phyloP scores from a whole-genome alignment of 2,888 invertebrate species.

The Priocnemis perturbator region DNA sequence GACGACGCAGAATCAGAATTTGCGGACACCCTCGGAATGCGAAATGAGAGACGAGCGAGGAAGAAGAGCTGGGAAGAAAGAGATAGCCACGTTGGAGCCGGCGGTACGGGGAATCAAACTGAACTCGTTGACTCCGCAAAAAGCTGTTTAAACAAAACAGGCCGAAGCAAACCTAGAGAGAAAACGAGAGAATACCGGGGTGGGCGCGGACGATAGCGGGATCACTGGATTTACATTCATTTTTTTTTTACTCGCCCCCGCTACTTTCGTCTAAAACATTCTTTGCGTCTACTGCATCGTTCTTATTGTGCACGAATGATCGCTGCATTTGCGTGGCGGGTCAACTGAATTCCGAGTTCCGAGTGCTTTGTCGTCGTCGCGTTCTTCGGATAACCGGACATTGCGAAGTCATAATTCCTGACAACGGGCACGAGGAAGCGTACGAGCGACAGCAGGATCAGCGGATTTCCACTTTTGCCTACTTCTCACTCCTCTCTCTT shows the following conservation, averaged over 20 bases:
- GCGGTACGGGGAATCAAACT: background rate
- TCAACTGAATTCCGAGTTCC: no score
- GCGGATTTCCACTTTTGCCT: background rate
- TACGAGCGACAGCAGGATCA: background rate
- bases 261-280: background rate
- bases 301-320: no score
- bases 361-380: no score
- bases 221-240: conserved; percentile 5
- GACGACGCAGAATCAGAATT: conserved; percentile 44
- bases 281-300: no score
- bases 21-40: conserved; percentile 48
- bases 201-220: background rate
- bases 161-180: conserved; percentile 13
- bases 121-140: conserved; percentile 27
- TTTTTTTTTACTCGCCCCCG: background rate
- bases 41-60: conserved; percentile 30
- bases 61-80: conserved; percentile 2
- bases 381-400: no score
- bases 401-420: no score
- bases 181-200: conserved; percentile 20
- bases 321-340: no score
- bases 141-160: conserved; percentile 49
- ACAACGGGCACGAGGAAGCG: no score
- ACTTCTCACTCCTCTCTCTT: background rate
- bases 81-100: background rate